A percentile compares a stretch with the other conserved stretches of the same genome.
phyloP scores from a whole-genome alignment of 1,140 invertebrate species.

The Camponotus vicinus region DNA sequence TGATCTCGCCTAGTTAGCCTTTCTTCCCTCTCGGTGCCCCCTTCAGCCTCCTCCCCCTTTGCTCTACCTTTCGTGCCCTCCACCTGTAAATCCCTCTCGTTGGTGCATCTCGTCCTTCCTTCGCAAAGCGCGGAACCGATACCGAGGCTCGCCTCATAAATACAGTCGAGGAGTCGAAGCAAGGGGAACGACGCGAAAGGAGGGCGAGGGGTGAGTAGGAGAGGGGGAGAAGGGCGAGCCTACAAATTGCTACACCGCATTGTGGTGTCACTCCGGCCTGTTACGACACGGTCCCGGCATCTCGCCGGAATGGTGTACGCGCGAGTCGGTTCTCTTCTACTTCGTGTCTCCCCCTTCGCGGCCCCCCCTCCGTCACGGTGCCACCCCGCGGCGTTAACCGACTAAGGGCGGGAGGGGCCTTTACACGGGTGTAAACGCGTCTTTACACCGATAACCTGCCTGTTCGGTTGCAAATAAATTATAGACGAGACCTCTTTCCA shows the following conservation, averaged over 20 bases:
- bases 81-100: conserved; percentile 51
- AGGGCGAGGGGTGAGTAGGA: conserved; percentile 24
- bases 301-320: conserved; percentile 85
- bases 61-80: neutral
- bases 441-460: conserved; percentile 76
- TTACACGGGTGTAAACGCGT: conserved; percentile 79
- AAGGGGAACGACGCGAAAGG: conserved; percentile 20
- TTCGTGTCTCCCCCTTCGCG: conserved; percentile 59
- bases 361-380: neutral
- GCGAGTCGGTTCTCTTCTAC: conserved; percentile 78
- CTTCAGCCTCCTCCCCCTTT: neutral
- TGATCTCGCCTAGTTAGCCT: conserved; percentile 84
- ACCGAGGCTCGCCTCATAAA: conserved; percentile 58
- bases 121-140: conserved; percentile 70
- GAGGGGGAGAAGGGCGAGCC: conserved; percentile 69
- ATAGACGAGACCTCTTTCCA: conserved; percentile 1
- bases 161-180: conserved; percentile 45
- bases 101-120: conserved; percentile 63
- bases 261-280: conserved; percentile 86
- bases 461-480: conserved; percentile 57
- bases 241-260: conserved; percentile 87
- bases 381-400: conserved; percentile 66
- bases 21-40: conserved; percentile 63
- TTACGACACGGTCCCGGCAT: conserved; percentile 85
- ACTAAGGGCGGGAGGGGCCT: conserved; percentile 72